phyloP scores from a whole-genome alignment of 2,797 vertebrate genomes.

The Cuculus canorus region DNA sequence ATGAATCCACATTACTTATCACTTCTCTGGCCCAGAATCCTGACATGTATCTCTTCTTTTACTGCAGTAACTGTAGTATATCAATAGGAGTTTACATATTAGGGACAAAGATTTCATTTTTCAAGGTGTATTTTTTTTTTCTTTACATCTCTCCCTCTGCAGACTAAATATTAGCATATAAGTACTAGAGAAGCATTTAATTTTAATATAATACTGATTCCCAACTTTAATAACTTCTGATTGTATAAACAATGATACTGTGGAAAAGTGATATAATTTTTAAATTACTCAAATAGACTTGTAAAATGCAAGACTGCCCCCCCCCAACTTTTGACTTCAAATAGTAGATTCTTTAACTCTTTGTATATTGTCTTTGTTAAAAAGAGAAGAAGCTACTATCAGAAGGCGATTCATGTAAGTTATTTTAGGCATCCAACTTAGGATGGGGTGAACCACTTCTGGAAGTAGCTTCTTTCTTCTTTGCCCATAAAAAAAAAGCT shows the following conservation, averaged over 20 bases:
- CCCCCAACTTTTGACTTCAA: background rate
- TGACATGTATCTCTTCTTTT: background rate
- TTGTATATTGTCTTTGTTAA: background rate
- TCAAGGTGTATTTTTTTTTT: no score
- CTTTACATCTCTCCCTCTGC: no score
- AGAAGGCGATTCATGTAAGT: background rate
- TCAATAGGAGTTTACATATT: background rate
- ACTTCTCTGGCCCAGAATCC: background rate
- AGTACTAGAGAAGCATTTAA: background rate
- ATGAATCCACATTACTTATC: background rate
- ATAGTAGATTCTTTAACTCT: background rate
- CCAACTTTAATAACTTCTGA: background rate
- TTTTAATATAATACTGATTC: background rate
- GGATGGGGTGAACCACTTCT: background rate
- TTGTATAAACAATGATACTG: background rate
- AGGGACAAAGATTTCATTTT: background rate
- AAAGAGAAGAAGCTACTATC: background rate
- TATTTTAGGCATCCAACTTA: background rate
- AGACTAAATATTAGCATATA: background rate
- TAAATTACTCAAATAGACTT: background rate
- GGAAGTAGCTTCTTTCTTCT: background rate
- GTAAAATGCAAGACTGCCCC: accelerated
- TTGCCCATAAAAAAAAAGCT: background rate
- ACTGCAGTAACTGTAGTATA: background rate
- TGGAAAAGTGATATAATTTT: accelerated